Evolutionary conservation across 2,113 vertebrate species (phyloP), one percentile per base, ranked within the genome.

Genomic region (Caranx ignobilis): DNA sequence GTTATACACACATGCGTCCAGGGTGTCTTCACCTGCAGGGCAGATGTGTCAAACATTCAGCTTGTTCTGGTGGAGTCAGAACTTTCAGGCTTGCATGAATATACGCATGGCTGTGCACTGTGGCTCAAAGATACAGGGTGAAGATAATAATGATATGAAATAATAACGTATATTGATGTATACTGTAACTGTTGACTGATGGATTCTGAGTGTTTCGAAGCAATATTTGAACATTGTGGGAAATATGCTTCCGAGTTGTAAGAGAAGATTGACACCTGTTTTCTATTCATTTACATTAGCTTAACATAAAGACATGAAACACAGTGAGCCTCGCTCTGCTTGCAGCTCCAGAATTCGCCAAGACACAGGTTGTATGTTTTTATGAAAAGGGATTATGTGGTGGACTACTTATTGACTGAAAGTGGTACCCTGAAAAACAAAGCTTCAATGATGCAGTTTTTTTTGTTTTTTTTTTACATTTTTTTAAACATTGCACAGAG

Each of bases 1-100:
- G 31, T 47, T 59, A 6, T 1, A 50, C 57, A 77, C 52, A 71
- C 76, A 41, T 59, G 26, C 45, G 26, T 12, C 50, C 80, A 41
- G 41, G 57, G 71, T 5, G 52, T 26, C 45, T 71, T 64, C 60
- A 79, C 74, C 84, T 77, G 75, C 86, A 35, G 84, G 70, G 65
- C 67, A 62, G 60, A 73, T 62, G 54, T 66, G 70, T 74, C 85
- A 69, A 67, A 78, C 55, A 26, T 48, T 50, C 50, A 41, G 41
- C 63, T 75, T 47, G 39, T 71, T 67, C 69, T 31, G 41, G 18
- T 55, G 34, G 19, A 76, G 75, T 52, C 59, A 6, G 26, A 45
- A 5, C 34, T n/a, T 18, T 9, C 52, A 61, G 18, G 32, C 6
- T 19, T 61, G 69, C 59, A 52, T 55, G 54, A 35, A 26, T 31